Evolutionary conservation across 2,113 vertebrate genomes (phyloP), one percentile per base, ranked within the genome.

Genomic region (Salvelinus fontinalis): DNA sequence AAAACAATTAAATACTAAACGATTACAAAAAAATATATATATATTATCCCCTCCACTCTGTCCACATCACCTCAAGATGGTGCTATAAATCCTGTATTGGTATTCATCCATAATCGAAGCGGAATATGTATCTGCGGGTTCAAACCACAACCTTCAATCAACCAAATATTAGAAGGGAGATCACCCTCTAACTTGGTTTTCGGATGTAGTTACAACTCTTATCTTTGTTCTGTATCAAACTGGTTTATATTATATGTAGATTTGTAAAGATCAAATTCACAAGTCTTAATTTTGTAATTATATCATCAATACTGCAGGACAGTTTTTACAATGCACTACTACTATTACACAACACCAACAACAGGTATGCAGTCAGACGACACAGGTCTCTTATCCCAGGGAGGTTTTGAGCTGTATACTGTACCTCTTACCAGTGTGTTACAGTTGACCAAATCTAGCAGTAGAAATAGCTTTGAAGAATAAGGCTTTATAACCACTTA

Each of bases 281-380:
- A 62, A 48, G 57, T 76, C 82, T 73, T 78, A 68, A 75, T 26
- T 71, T 78, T 70, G 68, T 57, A 20, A 72, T 59, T 73, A 76
- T 77, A 67, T 75, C 51, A 75, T 31, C 8, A 5, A 75, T 73
- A 51, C 31, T 75, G 3, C 3, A 16, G 12, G 16, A 18, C 16
- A 54, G 12, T 54, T 78, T 77, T 84, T 77, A 71, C 71, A 64
- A 12, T 34, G 26, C 14, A 49, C 51, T 18, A 54, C 12, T 54
- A 54, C 3, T 18, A 13, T 3, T 54, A 54, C 3, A 44, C 39
- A 44, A 44, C 60, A 65, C 13, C 26, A 2, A 67, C 27, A 31
- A 67, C 65, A 67, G 12, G 16, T 5, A 9, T 65, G 9, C 14
- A 29, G 24, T 26, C 64, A 66, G 65, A 27, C 7, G 39, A 67